A percentile compares a stretch with the other conserved stretches of the same genome.
These are phyloP conservation scores for Eptesicus fuscus DNA, from an alignment of 2,113 vertebrate species.

Conservation along the genomic window DNA sequence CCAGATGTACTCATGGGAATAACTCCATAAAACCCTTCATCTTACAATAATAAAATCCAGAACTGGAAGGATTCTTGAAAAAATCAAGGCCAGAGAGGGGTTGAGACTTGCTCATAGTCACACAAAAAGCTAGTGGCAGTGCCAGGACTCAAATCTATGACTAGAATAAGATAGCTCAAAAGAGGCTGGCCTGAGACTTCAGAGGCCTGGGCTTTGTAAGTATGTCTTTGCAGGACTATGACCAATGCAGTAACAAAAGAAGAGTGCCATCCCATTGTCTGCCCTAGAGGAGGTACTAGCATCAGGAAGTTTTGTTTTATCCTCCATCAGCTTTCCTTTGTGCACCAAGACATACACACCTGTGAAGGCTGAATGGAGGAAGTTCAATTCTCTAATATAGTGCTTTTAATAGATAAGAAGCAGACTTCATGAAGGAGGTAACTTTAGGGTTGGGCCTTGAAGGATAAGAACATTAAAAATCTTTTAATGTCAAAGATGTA, in stretches of 20 bases:
- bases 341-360: background rate
- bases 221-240: background rate
- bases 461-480: background rate
- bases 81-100: background rate
- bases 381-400: background rate
- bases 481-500: background rate
- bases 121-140: background rate
- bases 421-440: background rate
- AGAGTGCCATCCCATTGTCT: background rate
- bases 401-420: background rate
- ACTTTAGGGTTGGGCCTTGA: background rate
- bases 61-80: conserved; percentile 30
- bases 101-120: background rate
- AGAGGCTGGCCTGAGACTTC: background rate
- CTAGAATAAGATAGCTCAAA: background rate
- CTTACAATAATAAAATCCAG: conserved; percentile 14
- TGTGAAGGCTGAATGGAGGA: background rate
- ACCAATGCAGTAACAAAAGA: background rate
- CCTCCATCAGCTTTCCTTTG: background rate
- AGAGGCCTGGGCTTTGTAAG: background rate
- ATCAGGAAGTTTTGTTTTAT: background rate
- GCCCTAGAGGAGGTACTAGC: background rate
- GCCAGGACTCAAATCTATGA: background rate
- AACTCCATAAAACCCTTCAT: background rate
- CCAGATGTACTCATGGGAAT: background rate